A percentile compares a stretch with the other conserved stretches of the same genome.
Evolutionary conservation across 1,140 invertebrate genomes (phyloP).

Genomic region (Lycorma delicatula): DNA sequence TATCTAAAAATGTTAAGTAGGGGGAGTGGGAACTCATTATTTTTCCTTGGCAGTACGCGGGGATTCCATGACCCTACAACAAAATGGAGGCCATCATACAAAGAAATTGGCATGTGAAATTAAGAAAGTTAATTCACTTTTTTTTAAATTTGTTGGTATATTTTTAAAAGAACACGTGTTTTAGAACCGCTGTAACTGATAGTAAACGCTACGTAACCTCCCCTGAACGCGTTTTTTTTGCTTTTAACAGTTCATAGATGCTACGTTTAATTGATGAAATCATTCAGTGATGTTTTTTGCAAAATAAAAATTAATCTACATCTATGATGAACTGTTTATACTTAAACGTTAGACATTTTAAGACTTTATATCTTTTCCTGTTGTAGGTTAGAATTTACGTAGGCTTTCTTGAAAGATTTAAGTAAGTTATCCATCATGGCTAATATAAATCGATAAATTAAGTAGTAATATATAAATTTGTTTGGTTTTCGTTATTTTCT

Average conservation of each 20-base stretch:
- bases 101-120: constrained; percentile 34
- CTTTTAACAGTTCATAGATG: neutral
- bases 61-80: constrained; percentile 46
- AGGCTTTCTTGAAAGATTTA: too few species aligned
- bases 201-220: neutral
- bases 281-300: too few species aligned
- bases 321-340: too few species aligned
- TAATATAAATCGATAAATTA: too few species aligned
- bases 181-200: neutral
- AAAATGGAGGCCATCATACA: constrained; percentile 63
- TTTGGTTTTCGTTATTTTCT: too few species aligned
- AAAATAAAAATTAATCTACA: too few species aligned
- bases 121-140: neutral
- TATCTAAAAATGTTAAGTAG: constrained; percentile 13
- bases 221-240: too few species aligned
- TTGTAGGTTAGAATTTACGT: too few species aligned
- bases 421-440: too few species aligned
- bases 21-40: constrained; percentile 38
- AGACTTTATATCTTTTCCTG: too few species aligned
- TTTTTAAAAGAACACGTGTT: neutral
- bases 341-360: too few species aligned
- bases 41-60: constrained; percentile 42
- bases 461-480: too few species aligned
- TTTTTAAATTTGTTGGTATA: neutral
- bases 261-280: neutral